phyloP scores from a whole-genome alignment of 1,140 invertebrate genomes.

The Macrocentrus cingulum region DNA sequence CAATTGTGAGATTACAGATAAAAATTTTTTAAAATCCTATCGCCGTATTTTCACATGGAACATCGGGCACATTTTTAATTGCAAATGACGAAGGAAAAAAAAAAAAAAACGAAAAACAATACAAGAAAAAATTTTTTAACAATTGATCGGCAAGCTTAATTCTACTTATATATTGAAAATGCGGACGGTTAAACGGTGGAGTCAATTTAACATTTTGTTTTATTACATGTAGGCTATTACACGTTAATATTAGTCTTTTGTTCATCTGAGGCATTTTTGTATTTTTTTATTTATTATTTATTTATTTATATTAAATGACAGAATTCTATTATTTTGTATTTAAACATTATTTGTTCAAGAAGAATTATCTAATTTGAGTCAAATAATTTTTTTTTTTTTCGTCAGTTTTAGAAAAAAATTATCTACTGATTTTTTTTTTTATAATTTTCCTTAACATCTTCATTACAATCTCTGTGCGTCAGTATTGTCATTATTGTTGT shows the following conservation, averaged over 20 bases:
- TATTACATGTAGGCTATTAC: neutral
- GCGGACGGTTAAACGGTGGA: constrained; percentile 19
- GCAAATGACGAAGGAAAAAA: neutral
- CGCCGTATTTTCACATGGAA: constrained; percentile 16
- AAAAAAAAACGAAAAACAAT: too few species aligned
- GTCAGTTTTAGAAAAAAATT: too few species aligned
- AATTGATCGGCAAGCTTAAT: neutral
- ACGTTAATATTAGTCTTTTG: constrained; percentile 1
- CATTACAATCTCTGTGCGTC: neutral
- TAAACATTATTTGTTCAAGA: too few species aligned
- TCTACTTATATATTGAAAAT: constrained; percentile 5
- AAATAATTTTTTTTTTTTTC: too few species aligned
- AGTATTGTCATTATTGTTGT: neutral
- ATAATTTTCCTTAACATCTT: neutral
- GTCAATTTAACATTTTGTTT: constrained; percentile 5
- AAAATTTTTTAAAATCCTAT: constrained; percentile 12
- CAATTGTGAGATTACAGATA: neutral
- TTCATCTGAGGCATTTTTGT: neutral
- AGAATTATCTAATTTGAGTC: too few species aligned
- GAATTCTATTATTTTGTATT: too few species aligned
- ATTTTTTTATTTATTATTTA: too few species aligned
- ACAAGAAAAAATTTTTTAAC: too few species aligned
- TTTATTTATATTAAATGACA: too few species aligned
- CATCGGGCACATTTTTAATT: neutral
- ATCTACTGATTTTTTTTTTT: neutral